Evolutionary conservation across 2,113 vertebrate species (phyloP).

Genomic region (Suricata suricatta): DNA sequence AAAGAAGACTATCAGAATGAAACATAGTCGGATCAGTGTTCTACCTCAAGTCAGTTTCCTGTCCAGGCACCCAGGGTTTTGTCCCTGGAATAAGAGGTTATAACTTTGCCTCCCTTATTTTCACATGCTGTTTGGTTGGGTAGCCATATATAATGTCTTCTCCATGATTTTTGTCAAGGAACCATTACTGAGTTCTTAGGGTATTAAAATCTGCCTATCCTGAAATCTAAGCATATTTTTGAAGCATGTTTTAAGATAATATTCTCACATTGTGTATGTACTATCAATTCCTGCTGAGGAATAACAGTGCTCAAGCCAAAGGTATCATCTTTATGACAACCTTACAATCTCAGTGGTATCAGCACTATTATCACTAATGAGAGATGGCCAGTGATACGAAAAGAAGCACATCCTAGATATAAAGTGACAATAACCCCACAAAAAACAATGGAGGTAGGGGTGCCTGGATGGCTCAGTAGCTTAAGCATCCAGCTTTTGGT

Average conservation of each 20-base stretch:
- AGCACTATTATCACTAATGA: neutral
- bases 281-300: neutral
- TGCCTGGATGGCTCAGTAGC: no score
- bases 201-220: neutral
- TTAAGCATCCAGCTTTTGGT: no score
- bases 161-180: neutral
- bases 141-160: neutral
- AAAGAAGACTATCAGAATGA: neutral
- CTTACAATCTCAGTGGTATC: neutral
- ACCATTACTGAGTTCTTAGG: neutral
- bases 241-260: neutral
- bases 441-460: neutral
- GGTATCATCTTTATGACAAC: neutral
- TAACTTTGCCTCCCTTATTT: neutral
- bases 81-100: neutral
- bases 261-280: neutral
- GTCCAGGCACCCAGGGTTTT: neutral
- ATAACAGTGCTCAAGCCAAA: neutral
- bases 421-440: constrained; percentile 22
- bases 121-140: neutral
- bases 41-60: neutral
- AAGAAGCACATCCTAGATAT: neutral
- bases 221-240: neutral
- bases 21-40: neutral
- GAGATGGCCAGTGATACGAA: neutral